phyloP scores from a whole-genome alignment of 2,888 invertebrate genomes.

The Eristalinus aeneus region DNA sequence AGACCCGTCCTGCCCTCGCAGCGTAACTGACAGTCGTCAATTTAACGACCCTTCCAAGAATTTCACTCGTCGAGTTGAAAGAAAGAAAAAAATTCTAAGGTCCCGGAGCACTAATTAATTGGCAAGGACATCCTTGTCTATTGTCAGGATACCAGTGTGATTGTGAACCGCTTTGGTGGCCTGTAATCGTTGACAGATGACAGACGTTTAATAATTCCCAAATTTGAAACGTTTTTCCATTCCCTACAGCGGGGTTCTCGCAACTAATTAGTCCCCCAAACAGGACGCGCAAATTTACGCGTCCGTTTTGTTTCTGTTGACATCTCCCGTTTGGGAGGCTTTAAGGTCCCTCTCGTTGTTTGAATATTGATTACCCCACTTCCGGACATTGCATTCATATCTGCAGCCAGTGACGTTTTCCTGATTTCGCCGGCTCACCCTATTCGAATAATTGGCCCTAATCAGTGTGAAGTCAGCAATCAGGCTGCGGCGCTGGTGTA shows the following conservation, averaged over 20 bases:
- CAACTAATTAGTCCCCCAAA: neutral
- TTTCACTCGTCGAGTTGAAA: neutral
- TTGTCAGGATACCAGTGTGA: neutral
- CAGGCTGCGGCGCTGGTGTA: slow-evolving; percentile 5
- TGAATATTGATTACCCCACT: neutral
- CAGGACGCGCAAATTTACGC: too few relatives aligned
- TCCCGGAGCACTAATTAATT: slow-evolving; percentile 44
- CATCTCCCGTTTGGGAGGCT: too few relatives aligned
- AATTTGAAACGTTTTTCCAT: slow-evolving; percentile 28
- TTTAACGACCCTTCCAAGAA: neutral
- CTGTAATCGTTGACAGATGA: slow-evolving; percentile 38
- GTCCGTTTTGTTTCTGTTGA: too few relatives aligned
- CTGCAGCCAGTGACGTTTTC: slow-evolving; percentile 8
- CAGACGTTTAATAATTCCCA: slow-evolving; percentile 56
- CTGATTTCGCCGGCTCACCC: neutral
- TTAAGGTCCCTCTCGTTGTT: too few relatives aligned
- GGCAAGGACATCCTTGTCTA: slow-evolving; percentile 19
- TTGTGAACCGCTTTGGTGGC: neutral
- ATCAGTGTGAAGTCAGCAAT: slow-evolving; percentile 56
- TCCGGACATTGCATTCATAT: slow-evolving; percentile 17
- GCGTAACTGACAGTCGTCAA: neutral
- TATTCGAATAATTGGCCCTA: slow-evolving; percentile 41
- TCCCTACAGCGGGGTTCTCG: neutral
- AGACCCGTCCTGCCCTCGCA: neutral
- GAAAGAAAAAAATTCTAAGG: neutral